Conservation (phyloP, 35 echinoderm and acorn worm species). For the Patiria miniata region DNA sequence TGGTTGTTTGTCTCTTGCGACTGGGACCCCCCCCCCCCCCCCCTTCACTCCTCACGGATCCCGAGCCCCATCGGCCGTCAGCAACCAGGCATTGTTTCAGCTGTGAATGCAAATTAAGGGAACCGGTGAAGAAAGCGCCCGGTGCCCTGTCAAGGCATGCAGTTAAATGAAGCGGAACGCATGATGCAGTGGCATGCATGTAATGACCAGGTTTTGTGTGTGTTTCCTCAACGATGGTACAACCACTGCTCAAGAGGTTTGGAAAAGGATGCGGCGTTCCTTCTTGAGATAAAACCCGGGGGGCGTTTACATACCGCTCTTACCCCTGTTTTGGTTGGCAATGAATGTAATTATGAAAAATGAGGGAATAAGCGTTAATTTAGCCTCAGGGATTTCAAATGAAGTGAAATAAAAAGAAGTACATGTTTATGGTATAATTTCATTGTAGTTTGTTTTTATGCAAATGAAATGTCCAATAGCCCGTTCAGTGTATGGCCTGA, state of each 20-base stretch:
- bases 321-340: not conserved
- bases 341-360: conserved; percentile 22
- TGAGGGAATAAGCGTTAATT: conserved; percentile 2
- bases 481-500: no score
- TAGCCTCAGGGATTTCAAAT: not conserved
- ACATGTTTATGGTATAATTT: no score
- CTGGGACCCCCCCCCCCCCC: not conserved
- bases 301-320: not conserved
- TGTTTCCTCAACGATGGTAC: not conserved
- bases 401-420: no score
- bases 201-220: conserved; percentile 31
- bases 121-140: conserved; percentile 12
- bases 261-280: not conserved
- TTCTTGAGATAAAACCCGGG: not conserved
- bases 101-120: conserved; percentile 28
- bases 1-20: not conserved
- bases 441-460: no score
- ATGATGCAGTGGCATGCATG: conserved; percentile 25
- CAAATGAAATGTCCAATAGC: no score
- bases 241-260: not conserved
- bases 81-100: conserved; percentile 30
- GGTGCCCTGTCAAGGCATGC: conserved; percentile 20
- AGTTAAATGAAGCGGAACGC: not conserved
- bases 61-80: not conserved
- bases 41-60: not conserved